Evolutionary conservation across 1,140 invertebrate species (phyloP), one percentile per base, ranked within the genome.

Genomic region (Eciton burchellii): DNA sequence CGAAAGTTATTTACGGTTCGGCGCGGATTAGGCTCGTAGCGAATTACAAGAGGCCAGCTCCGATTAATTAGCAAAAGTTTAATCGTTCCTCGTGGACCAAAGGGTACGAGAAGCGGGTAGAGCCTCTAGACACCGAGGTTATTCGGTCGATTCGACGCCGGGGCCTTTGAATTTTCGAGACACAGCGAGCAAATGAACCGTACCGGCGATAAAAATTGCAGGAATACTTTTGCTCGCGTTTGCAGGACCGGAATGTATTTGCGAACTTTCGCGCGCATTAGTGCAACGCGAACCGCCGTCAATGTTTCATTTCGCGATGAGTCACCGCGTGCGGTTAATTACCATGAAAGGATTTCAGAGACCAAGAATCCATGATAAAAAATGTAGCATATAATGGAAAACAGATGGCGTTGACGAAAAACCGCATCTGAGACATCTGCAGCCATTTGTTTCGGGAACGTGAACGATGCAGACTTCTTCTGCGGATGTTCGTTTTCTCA

Each of bases 11-110:
- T 73, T 49, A 54, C 26, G 26, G 41, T 1, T 35, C 56, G 49
- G 6, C 35, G 11, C 8, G 5, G 19, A 29, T 56, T 68, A 26
- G 3, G 11, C 49, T 56, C 35, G 41, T 49, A 29, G 24, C n/a
- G 1, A 57, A 45, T n/a, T 79, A 45, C 35, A 6, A 14, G 52
- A 47, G 21, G 14, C 19, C 19, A 26, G 9, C 19, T 57, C 12
- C 47, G 41, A 83, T 86, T 87, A 87, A 87, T 86, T 86, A 86
- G 74, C 45, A 29, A 47, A 71, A 56, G 56, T 45, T 77, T 76
- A 85, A 87, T 72, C 60, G 62, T 60, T 54, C 47, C 72, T 52
- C 4, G 14, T 35, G 26, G 35, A 6, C 35, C 2, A 35, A 35
- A 35, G 35, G 35, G 45, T 62, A n/a, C 16, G 4, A 21, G n/a